Evolutionary conservation across 1,140 invertebrate genomes (phyloP).

Genomic region (Drosophila nigromelanica): DNA sequence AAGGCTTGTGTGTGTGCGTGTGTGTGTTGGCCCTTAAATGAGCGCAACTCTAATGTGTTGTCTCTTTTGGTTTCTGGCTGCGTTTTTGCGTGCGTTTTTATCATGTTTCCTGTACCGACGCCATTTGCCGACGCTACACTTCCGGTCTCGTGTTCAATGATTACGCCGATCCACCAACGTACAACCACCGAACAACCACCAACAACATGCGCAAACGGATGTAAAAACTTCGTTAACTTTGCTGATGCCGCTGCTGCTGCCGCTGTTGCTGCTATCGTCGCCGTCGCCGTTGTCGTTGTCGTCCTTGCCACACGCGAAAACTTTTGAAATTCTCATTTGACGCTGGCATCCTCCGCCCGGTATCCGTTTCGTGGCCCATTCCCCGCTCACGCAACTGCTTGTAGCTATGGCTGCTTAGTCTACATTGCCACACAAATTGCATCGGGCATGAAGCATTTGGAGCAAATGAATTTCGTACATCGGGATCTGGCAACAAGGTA

Average conservation of each 20-base stretch:
- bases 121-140: constrained; percentile 78
- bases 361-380: constrained; percentile 34
- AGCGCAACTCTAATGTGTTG: constrained; percentile 44
- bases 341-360: constrained; percentile 55
- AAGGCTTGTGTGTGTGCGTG: too few relatives aligned
- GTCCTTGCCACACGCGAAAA: constrained; percentile 68
- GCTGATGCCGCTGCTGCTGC: constrained; percentile 27
- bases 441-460: constrained; percentile 93
- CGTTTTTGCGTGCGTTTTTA: constrained; percentile 70
- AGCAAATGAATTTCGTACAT: constrained; percentile 91
- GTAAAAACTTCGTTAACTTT: constrained; percentile 83
- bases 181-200: constrained; percentile 53
- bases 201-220: constrained; percentile 78
- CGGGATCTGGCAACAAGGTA: constrained; percentile 91
- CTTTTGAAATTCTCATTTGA: constrained; percentile 81
- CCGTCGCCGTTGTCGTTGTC: constrained; percentile 27
- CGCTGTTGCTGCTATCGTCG: constrained; percentile 1
- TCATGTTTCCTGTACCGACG: constrained; percentile 79
- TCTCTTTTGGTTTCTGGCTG: constrained; percentile 29
- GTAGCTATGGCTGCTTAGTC: constrained; percentile 89
- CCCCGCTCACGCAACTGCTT: constrained; percentile 11
- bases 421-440: constrained; percentile 92
- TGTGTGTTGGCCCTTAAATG: constrained; percentile 14
- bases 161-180: constrained; percentile 67
- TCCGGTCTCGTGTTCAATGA: constrained; percentile 83